Conservation (phyloP, 2,888 invertebrate species). For the Drosophila stalkeri region DNA sequence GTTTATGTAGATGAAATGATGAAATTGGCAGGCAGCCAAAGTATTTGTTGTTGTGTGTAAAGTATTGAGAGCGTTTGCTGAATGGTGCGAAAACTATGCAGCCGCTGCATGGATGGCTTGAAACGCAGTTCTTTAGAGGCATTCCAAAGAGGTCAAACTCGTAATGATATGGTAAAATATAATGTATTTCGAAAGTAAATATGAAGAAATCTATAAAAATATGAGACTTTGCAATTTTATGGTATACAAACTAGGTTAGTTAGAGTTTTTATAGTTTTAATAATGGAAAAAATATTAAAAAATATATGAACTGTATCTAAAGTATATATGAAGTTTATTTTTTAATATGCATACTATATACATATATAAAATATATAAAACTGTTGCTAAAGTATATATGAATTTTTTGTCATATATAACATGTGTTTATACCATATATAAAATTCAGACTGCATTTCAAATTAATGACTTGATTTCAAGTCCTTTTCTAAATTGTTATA, state of each 20-base stretch:
- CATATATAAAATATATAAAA: neutral
- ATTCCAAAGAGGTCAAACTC: constrained; percentile 20
- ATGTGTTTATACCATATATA: neutral
- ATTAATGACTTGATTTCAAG: constrained; percentile 29
- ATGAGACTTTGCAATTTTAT: neutral
- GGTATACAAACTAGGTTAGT: neutral
- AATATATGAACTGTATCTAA: neutral
- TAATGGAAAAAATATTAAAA: neutral
- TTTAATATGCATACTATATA: neutral
- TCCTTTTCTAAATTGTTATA: neutral
- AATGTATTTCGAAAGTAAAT: constrained; percentile 5
- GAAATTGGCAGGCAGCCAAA: constrained; percentile 52
- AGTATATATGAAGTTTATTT: neutral
- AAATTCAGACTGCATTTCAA: neutral
- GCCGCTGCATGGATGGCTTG: constrained; percentile 19
- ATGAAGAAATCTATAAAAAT: constrained; percentile 13
- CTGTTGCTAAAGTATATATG: neutral
- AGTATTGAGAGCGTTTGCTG: constrained; percentile 38
- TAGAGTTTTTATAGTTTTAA: neutral
- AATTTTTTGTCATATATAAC: neutral
- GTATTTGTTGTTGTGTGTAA: constrained; percentile 34
- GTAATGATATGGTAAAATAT: constrained; percentile 6
- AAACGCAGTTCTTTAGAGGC: constrained; percentile 7
- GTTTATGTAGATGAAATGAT: constrained; percentile 39
- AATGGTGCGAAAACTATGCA: constrained; percentile 18